Conservation (phyloP, 2,113 vertebrate genomes). For the Narcine bancroftii region DNA sequence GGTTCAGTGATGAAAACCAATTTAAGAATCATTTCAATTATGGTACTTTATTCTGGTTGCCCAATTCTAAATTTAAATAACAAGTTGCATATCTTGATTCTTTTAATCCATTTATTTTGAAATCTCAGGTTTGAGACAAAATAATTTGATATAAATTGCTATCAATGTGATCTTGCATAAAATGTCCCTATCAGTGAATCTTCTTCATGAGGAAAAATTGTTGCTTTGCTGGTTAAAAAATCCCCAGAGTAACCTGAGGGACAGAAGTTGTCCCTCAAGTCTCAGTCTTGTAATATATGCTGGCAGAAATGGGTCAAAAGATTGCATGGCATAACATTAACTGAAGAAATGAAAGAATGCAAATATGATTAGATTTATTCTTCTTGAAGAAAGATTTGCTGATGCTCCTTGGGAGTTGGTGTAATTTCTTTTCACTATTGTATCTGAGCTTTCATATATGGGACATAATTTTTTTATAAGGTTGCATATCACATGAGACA, state of each 20-base stretch:
- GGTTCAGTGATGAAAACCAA: not conserved
- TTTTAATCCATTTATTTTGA: not conserved
- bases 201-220: not conserved
- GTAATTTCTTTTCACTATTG: not conserved
- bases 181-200: not conserved
- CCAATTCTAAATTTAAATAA: not conserved
- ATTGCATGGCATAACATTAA: not conserved
- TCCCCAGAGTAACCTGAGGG: not conserved
- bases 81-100: not conserved
- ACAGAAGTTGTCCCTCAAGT: not conserved
- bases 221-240: not conserved
- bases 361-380: not conserved
- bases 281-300: not conserved
- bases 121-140: not conserved
- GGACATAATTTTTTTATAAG: too few relatives aligned
- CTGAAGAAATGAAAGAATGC: not conserved
- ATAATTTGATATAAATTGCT: not conserved
- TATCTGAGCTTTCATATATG: not conserved
- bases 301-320: not conserved
- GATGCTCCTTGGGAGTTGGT: not conserved
- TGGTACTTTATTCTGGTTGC: not conserved
- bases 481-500: not conserved
- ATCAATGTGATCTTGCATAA: not conserved
- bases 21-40: not conserved
- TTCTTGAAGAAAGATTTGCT: not conserved